Evolutionary conservation across 2,797 vertebrate species (phyloP), one percentile per base, ranked within the genome.

Genomic region (Parauchenoglanis ngamensis): DNA sequence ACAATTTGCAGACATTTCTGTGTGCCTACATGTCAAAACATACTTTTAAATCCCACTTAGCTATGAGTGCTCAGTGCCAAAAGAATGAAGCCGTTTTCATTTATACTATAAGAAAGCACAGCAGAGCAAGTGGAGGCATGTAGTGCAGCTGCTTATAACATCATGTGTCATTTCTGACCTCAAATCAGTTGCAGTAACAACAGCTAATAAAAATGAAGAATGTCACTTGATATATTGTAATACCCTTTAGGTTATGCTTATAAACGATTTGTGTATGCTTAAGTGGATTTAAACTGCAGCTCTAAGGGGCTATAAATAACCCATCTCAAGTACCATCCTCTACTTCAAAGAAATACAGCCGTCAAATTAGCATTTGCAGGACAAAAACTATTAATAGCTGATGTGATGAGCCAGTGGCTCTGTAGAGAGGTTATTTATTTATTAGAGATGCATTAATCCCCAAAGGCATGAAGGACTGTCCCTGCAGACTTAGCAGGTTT

Each of bases 301-400:
- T 76, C 10, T 90, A 92, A 93, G 91, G 92, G 92, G 89, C 92
- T 92, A 92, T 93, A 94, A 95, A 95, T 95, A 95, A 95, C 95
- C 94, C 92, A 94, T 94, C 93, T 94, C 92, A 89, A 94, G 93
- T 92, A 94, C 93, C 91, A 90, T 93, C 91, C 91, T 92, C 92
- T 81, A 94, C 93, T 95, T 96, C 95, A 95, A 95, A 95, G 94
- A 94, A 92, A 95, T 95, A 88, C 91, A 83, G 90, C 72, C 31
- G 90, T 88, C 83, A 94, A 93, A 96, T 95, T 94, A 94, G 92
- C 93, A 95, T 95, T 94, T 91, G 89, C 90, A 88, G 88, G 90
- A 91, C 87, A 56, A 90, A 89, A 91, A 89, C 91, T 95, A 94
- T 94, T 95, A 94, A 95, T 95, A 95, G 92, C 90, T 78, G 49